These are phyloP conservation scores for Caligus rogercresseyi DNA, from an alignment of 1,140 invertebrate genomes.

Conservation along the genomic window DNA sequence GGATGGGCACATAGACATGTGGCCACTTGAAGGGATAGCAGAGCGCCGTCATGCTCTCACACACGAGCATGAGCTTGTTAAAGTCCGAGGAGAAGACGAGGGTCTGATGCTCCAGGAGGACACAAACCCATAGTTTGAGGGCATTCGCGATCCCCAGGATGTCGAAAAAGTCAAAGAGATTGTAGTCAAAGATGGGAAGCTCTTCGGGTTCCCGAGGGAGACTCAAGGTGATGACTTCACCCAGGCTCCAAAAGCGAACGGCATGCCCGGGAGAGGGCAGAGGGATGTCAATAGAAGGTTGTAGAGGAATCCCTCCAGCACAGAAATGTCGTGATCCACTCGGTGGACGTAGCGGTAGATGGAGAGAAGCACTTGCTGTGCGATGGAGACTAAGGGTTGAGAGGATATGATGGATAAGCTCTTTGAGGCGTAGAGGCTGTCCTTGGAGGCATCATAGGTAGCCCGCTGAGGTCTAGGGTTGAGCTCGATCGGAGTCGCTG, in stretches of 20 bases:
- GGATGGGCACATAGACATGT: constrained; percentile 95
- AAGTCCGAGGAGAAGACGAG: constrained; percentile 79
- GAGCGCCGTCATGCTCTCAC: constrained; percentile 74
- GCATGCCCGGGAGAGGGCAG: constrained; percentile 69
- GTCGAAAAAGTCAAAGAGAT: constrained; percentile 65
- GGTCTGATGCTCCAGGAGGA: constrained; percentile 90
- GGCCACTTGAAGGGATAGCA: constrained; percentile 93
- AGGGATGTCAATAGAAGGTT: constrained; percentile 82
- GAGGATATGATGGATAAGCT: constrained; percentile 79
- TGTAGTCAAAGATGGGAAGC: constrained; percentile 82
- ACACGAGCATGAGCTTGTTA: constrained; percentile 86
- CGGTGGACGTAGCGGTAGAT: constrained; percentile 13
- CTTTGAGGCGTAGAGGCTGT: constrained; percentile 84
- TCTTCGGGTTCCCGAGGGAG: constrained; percentile 40
- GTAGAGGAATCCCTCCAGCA: constrained; percentile 70
- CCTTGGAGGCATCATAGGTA: constrained; percentile 27
- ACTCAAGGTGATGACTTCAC: constrained; percentile 16
- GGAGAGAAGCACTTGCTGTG: constrained; percentile 31
- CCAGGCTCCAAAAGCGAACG: constrained; percentile 48
- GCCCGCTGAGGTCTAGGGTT: constrained; percentile 4
- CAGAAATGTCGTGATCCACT: constrained; percentile 6
- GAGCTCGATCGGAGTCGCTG: neutral
- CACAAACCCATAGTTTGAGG: constrained; percentile 82
- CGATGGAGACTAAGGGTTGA: constrained; percentile 67
- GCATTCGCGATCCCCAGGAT: constrained; percentile 73